Conservation (phyloP, 30 jellyfish, hydroid and myxozoan genomes). For the Aurelia coerulea region DNA sequence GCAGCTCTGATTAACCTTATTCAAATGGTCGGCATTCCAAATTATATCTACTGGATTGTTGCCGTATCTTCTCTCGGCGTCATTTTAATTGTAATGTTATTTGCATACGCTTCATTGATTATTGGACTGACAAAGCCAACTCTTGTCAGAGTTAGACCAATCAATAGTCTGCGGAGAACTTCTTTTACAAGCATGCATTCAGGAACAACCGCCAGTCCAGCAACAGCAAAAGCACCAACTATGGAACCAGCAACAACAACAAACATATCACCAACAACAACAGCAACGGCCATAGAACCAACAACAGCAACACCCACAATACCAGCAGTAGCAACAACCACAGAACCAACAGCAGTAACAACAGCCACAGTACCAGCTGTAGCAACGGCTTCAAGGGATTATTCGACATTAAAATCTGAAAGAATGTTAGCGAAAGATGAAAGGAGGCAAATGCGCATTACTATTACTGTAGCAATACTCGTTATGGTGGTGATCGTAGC, state of each 20-base stretch:
- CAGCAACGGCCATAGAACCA: no score
- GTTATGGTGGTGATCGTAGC: slow-evolving; percentile 11
- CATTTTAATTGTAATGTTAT: slow-evolving; percentile 18
- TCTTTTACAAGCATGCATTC: background rate
- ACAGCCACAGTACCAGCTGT: background rate
- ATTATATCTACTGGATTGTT: slow-evolving; percentile 9
- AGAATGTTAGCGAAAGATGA: slow-evolving; percentile 6
- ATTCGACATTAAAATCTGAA: background rate
- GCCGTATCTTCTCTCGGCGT: slow-evolving; percentile 30
- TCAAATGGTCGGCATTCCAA: slow-evolving; percentile 44
- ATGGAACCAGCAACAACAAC: background rate
- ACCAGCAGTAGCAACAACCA: background rate
- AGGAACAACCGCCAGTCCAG: background rate
- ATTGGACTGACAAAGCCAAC: background rate
- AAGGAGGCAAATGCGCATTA: slow-evolving; percentile 55
- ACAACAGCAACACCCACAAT: no score
- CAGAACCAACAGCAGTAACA: background rate
- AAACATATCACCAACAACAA: no score
- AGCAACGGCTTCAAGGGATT: no score
- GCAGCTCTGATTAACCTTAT: slow-evolving; percentile 26
- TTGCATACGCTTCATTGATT: slow-evolving; percentile 38
- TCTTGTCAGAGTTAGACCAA: no score
- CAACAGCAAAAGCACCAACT: background rate
- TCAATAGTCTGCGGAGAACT: background rate
- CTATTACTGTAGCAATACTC: slow-evolving; percentile 40